Percentiles rank a stretch among this genome's conserved stretches.
phyloP scores from a whole-genome alignment of 1,140 invertebrate genomes.

The Aphelinus atriplicis region DNA sequence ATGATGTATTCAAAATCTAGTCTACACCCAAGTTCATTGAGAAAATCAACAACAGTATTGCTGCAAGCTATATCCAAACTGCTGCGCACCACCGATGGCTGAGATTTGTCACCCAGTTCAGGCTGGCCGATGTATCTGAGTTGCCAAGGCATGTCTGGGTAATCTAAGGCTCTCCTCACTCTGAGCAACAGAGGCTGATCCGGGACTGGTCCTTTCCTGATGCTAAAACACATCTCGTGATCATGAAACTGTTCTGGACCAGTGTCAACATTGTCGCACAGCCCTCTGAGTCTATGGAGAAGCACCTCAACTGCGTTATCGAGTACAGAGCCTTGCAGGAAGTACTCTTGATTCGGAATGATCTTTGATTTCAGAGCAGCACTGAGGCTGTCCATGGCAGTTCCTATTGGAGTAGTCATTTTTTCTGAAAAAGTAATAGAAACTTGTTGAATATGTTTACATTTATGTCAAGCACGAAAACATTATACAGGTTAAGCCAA shows the following conservation, averaged over 20 bases:
- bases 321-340: slow-evolving; percentile 90
- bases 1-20: slow-evolving; percentile 94
- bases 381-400: slow-evolving; percentile 80
- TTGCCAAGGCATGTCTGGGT: slow-evolving; percentile 84
- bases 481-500: slow-evolving; percentile 9
- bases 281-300: slow-evolving; percentile 86
- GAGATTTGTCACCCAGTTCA: slow-evolving; percentile 87
- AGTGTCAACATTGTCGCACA: slow-evolving; percentile 94
- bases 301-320: slow-evolving; percentile 93
- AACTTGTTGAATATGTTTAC: background rate
- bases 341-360: slow-evolving; percentile 89
- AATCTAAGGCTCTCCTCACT: slow-evolving; percentile 81
- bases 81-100: slow-evolving; percentile 88
- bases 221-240: slow-evolving; percentile 86
- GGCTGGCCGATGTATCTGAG: slow-evolving; percentile 90
- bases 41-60: slow-evolving; percentile 88
- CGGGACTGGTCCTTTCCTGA: slow-evolving; percentile 69
- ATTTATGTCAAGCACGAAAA: background rate
- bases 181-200: slow-evolving; percentile 74
- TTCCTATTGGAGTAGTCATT: slow-evolving; percentile 68
- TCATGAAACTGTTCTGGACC: slow-evolving; percentile 92
- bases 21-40: slow-evolving; percentile 89
- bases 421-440: slow-evolving; percentile 29
- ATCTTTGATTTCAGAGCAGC: slow-evolving; percentile 84
- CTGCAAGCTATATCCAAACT: slow-evolving; percentile 93